phyloP scores from a whole-genome alignment of 2,113 vertebrate genomes.

The Forbesichthys agassizii region DNA sequence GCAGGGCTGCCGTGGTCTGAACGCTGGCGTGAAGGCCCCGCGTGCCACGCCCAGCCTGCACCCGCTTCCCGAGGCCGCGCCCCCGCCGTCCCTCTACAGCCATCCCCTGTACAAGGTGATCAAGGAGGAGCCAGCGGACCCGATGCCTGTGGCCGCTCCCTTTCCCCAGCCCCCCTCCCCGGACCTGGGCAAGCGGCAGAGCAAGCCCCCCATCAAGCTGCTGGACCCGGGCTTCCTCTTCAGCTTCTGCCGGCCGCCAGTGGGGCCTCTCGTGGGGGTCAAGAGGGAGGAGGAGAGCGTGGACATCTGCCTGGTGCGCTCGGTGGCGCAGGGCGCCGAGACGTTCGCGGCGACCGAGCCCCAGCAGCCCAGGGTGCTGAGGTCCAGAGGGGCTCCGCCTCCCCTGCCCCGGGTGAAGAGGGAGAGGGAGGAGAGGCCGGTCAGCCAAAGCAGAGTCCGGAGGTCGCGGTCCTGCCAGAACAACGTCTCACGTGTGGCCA shows the following conservation, averaged over 20 bases:
- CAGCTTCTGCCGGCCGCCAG: slow-evolving; percentile 73
- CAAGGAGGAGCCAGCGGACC: slow-evolving; percentile 79
- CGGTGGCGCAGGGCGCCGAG: slow-evolving; percentile 61
- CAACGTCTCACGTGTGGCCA: slow-evolving; percentile 20
- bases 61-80: slow-evolving; percentile 40
- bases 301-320: slow-evolving; percentile 78
- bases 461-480: slow-evolving; percentile 24
- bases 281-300: slow-evolving; percentile 80
- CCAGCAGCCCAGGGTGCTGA: slow-evolving; percentile 53
- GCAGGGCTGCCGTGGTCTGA: slow-evolving; percentile 29
- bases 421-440: slow-evolving; percentile 55
- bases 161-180: slow-evolving; percentile 64
- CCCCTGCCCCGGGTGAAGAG: slow-evolving; percentile 55
- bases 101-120: slow-evolving; percentile 76
- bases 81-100: slow-evolving; percentile 58
- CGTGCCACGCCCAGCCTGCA: slow-evolving; percentile 28
- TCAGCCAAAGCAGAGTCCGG: slow-evolving; percentile 41
- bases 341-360: slow-evolving; percentile 40
- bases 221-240: slow-evolving; percentile 81
- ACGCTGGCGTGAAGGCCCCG: slow-evolving; percentile 15
- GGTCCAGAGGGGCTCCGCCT: slow-evolving; percentile 42
- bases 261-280: slow-evolving; percentile 57
- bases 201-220: slow-evolving; percentile 80
- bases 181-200: slow-evolving; percentile 79
- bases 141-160: slow-evolving; percentile 62